Percentiles rank a stretch among this genome's conserved stretches.
phyloP scores from a whole-genome alignment of 1,140 invertebrate species.

The Nylanderia fulva region DNA sequence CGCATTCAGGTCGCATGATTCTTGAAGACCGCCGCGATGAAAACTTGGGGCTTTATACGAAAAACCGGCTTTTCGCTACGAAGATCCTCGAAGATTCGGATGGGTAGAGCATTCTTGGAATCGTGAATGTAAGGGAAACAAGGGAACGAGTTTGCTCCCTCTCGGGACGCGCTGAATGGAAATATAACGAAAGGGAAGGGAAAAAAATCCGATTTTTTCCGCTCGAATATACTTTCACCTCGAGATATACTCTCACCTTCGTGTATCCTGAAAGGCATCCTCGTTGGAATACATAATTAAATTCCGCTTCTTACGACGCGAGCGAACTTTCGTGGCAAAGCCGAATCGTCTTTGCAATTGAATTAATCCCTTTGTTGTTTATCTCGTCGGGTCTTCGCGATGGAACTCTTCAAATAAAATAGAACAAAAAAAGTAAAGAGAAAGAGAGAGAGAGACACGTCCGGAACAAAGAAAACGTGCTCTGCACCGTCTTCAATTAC shows the following conservation, averaged over 20 bases:
- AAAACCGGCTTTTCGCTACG: conserved; percentile 14
- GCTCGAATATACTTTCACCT: conserved; percentile 38
- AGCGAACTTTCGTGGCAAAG: conserved; percentile 9
- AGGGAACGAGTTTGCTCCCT: not conserved
- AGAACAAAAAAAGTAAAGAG: not conserved
- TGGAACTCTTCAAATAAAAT: not conserved
- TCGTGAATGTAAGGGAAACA: conserved; percentile 30
- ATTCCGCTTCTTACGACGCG: conserved; percentile 25
- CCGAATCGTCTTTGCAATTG: conserved; percentile 45
- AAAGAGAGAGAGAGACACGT: conserved; percentile 30
- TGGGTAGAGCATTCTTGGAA: not conserved
- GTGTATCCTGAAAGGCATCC: conserved; percentile 9
- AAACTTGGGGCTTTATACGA: conserved; percentile 24
- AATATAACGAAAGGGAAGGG: conserved; percentile 28
- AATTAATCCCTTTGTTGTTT: conserved; percentile 42
- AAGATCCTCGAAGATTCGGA: conserved; percentile 19
- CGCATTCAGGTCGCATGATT: conserved; percentile 53
- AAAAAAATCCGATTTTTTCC: conserved; percentile 38
- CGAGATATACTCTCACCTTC: conserved; percentile 27
- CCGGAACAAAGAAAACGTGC: conserved; percentile 32
- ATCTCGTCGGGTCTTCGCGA: not conserved
- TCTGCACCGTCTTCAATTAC: conserved; percentile 68
- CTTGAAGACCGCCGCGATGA: not conserved
- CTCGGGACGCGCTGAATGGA: conserved; percentile 23
- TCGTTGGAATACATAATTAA: conserved; percentile 56